Conservation (phyloP, 2,888 invertebrate species). For the Drosophila phalerata region DNA sequence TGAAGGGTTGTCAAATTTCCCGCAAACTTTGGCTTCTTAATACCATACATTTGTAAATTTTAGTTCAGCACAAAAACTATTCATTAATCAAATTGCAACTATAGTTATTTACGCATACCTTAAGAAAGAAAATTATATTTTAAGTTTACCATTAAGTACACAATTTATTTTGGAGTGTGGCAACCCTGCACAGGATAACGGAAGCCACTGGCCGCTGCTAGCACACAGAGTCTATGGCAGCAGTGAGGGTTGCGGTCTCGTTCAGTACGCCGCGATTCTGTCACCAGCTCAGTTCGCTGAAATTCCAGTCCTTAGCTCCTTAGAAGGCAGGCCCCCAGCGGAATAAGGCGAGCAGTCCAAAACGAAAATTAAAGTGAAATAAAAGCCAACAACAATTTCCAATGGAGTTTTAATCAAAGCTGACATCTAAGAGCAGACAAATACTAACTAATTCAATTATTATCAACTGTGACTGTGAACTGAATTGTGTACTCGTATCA, state of each 20-base stretch:
- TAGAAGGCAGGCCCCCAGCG: conserved; percentile 41
- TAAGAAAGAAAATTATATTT: too few species aligned
- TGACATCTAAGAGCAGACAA: conserved; percentile 18
- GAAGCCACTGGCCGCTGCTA: conserved; percentile 31
- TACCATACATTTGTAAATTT: not conserved
- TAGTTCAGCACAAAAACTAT: not conserved
- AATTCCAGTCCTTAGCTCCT: conserved; percentile 18
- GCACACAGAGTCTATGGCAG: conserved; percentile 42
- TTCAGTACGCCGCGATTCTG: conserved; percentile 65
- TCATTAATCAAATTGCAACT: not conserved
- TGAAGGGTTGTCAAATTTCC: conserved; percentile 46
- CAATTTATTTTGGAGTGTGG: conserved; percentile 13
- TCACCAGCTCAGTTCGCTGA: conserved; percentile 18
- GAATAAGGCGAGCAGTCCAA: conserved; percentile 20
- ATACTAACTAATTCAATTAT: conserved; percentile 38
- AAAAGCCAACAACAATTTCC: conserved; percentile 32
- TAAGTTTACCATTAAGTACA: not conserved
- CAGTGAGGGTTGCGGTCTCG: conserved; percentile 81
- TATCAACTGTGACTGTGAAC: conserved; percentile 32
- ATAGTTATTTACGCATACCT: not conserved
- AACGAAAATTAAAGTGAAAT: conserved; percentile 22
- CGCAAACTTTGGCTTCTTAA: not conserved
- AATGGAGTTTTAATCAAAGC: conserved; percentile 15
- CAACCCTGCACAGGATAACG: conserved; percentile 53
- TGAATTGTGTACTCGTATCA: conserved; percentile 25